Base-by-base conservation (phyloP, 2,113 vertebrate genomes). In the Leptodactylus fuscus region DNA sequence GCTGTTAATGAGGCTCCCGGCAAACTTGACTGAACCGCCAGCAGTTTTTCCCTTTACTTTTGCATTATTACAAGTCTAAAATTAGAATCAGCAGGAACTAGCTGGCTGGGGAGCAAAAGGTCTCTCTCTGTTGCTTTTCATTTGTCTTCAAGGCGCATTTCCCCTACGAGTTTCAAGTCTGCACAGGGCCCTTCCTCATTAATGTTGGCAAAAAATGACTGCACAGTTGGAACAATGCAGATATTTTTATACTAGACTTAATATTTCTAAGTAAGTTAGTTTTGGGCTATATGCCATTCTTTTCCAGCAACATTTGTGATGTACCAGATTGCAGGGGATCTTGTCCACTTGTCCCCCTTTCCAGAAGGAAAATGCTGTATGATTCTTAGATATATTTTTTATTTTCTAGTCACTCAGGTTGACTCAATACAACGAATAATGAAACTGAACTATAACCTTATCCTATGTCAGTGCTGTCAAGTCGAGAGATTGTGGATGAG, bases 51-150 rank as follows among this genome's bases (percentile, higher is more conserved):
- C 34, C 74, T 70, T 53, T 34, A 79, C 83, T 85, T 53, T 85
- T 85, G 32, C 83, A 85, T 79, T 85, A 79, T 79, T 85, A 70
- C 34, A n/a, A 67, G 20, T 46, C 83, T 85, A 85, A 85, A 79
- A 70, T 79, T 85, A 85, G 83, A 85, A 79, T 65, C 75, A 70
- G 75, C 83, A n/a, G 60, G 73, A 55, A 70, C 46, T 48, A 53
- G 73, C 74, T 77, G 58, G 58, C 48, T 34, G 58, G 22, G 55
- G 83, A 85, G 38, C 46, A 85, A 79, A 85, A 79, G 83, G 82
- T 77, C 73, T 67, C 38, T 48, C 55, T 76, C 55, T 62, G 55
- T 24, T 38, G 75, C 46, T 46, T 78, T 79, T 79, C 75, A 77
- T 85, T 85, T 70, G 48, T 77, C 74, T 85, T 85, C 75, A 55